These are phyloP conservation scores for Thumatha senex DNA, from an alignment of 2,888 invertebrate genomes.

Conservation along the genomic window DNA sequence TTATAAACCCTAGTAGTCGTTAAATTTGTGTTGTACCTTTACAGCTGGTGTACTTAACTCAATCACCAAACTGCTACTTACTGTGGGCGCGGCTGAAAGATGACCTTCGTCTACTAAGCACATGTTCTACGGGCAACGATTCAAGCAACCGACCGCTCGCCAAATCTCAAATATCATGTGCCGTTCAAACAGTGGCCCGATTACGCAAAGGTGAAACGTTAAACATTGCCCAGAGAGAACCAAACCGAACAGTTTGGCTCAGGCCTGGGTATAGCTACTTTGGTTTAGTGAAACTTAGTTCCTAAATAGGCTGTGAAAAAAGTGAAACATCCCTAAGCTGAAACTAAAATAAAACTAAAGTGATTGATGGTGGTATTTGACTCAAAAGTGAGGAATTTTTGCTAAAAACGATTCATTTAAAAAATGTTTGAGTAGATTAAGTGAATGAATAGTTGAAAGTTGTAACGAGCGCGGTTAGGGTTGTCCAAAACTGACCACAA, in stretches of 20 bases:
- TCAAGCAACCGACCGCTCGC: slow-evolving; percentile 48
- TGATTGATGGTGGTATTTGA: slow-evolving; percentile 9
- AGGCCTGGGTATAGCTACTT: slow-evolving; percentile 67
- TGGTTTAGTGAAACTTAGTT: slow-evolving; percentile 73
- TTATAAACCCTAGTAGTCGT: too few relatives aligned
- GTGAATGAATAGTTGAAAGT: neutral
- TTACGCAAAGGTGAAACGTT: slow-evolving; percentile 60
- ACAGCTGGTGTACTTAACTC: slow-evolving; percentile 69
- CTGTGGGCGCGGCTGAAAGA: slow-evolving; percentile 58
- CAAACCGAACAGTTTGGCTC: slow-evolving; percentile 66
- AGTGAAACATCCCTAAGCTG: slow-evolving; percentile 12
- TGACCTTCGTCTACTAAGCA: slow-evolving; percentile 51
- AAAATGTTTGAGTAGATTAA: neutral
- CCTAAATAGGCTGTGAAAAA: slow-evolving; percentile 67
- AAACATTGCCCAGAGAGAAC: slow-evolving; percentile 67
- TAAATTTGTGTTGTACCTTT: slow-evolving; percentile 22
- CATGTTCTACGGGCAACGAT: slow-evolving; percentile 69
- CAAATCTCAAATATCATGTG: slow-evolving; percentile 69
- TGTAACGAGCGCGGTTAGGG: neutral
- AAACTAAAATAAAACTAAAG: neutral
- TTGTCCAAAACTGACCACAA: neutral
- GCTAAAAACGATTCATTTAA: neutral
- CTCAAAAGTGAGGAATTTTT: slow-evolving; percentile 1
- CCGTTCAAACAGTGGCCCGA: slow-evolving; percentile 62
- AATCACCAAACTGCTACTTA: slow-evolving; percentile 68